A percentile compares a stretch with the other conserved stretches of the same genome.
phyloP scores from a whole-genome alignment of 2,113 vertebrate genomes.

The Ovibos moschatus region DNA sequence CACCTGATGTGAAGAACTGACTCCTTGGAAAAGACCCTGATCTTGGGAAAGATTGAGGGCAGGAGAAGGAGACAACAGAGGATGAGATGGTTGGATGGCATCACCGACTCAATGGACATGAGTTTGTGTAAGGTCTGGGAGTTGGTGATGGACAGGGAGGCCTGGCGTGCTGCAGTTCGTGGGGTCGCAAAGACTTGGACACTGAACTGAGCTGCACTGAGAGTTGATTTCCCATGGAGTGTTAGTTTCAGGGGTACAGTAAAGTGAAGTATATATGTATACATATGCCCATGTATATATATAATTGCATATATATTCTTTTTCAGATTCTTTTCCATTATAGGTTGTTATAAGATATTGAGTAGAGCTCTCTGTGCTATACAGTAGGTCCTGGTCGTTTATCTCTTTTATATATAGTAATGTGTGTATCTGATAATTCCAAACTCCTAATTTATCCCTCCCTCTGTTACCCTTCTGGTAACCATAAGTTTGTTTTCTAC shows the following conservation, averaged over 20 bases:
- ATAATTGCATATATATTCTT: neutral
- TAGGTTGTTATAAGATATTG: neutral
- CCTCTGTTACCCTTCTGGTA: neutral
- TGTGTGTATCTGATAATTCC: neutral
- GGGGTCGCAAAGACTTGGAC: neutral
- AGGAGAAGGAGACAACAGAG: neutral
- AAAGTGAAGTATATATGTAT: neutral
- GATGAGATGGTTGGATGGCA: neutral
- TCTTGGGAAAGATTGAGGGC: neutral
- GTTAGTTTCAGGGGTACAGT: neutral
- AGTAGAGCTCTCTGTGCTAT: neutral
- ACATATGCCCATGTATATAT: neutral
- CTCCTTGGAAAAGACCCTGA: neutral
- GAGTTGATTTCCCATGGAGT: neutral
- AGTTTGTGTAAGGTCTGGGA: neutral
- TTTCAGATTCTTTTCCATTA: neutral
- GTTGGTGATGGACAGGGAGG: neutral
- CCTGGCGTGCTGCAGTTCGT: fast-evolving
- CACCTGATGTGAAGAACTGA: neutral
- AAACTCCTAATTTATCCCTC: neutral
- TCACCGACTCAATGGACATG: neutral
- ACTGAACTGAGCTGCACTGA: neutral
- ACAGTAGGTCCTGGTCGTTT: neutral
- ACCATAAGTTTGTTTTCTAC: neutral
- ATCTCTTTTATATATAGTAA: neutral